These are phyloP conservation scores for Uria lomvia DNA, from an alignment of 2,113 vertebrate genomes.

Conservation along the genomic window DNA sequence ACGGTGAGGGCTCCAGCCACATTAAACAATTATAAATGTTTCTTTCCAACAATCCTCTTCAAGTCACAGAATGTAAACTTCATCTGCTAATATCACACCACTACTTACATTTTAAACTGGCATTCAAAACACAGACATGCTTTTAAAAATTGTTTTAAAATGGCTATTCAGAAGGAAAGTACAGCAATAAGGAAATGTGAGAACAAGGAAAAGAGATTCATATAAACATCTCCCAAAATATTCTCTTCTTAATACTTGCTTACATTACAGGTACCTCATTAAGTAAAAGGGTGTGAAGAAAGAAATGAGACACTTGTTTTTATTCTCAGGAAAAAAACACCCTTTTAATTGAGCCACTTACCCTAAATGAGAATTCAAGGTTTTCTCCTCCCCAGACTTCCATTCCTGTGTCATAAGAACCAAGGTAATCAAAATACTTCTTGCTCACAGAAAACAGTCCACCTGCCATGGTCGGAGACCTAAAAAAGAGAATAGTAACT, in stretches of 20 bases:
- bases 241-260: neutral
- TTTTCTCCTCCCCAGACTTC: constrained; percentile 99
- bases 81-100: neutral
- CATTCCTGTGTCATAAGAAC: constrained; percentile 98
- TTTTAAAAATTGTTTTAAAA: neutral
- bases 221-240: neutral
- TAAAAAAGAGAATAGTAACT: constrained; percentile 32
- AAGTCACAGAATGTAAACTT: neutral
- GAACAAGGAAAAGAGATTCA: neutral
- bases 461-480: constrained; percentile 98
- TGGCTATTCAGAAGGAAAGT: neutral
- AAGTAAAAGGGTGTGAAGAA: neutral
- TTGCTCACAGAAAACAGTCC: constrained; percentile 95
- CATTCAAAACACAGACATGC: neutral
- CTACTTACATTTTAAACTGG: neutral
- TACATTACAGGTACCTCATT: neutral
- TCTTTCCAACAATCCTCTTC: neutral
- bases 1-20: neutral
- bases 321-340: neutral
- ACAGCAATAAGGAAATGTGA: neutral
- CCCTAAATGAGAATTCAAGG: constrained; percentile 97
- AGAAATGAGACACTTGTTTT: neutral
- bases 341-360: constrained; percentile 62
- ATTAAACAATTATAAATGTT: neutral
- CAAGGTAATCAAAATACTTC: constrained; percentile 93